phyloP scores from a whole-genome alignment of 2,888 invertebrate species.

The Melieria crassipennis region DNA sequence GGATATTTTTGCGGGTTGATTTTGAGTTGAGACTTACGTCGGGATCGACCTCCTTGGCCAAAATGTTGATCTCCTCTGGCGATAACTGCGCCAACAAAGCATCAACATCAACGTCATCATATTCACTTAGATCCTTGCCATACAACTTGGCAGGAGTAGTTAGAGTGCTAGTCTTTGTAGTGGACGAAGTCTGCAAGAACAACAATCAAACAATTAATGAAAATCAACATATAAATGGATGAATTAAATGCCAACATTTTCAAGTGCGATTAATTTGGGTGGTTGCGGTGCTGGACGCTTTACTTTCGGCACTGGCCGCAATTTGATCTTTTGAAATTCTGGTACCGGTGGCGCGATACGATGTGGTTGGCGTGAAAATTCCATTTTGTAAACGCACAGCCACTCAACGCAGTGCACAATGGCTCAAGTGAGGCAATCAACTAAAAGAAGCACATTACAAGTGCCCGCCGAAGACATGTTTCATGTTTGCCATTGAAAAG shows the following conservation, averaged over 20 bases:
- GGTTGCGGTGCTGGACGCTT: constrained; percentile 58
- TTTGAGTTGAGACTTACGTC: constrained; percentile 79
- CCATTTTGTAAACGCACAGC: not conserved
- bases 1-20: not conserved
- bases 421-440: not conserved
- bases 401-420: not conserved
- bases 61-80: constrained; percentile 94
- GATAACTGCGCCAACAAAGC: constrained; percentile 92
- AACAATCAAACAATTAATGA: constrained; percentile 16
- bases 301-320: constrained; percentile 55
- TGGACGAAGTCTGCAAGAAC: constrained; percentile 82
- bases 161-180: constrained; percentile 88
- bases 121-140: constrained; percentile 88
- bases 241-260: constrained; percentile 9
- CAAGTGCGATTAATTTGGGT: constrained; percentile 42
- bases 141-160: constrained; percentile 90
- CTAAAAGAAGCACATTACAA: not conserved
- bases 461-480: not conserved
- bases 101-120: constrained; percentile 96
- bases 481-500: constrained; percentile 29
- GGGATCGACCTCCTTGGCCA: constrained; percentile 99
- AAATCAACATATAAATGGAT: not conserved
- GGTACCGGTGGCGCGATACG: constrained; percentile 39
- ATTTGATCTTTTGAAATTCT: constrained; percentile 58
- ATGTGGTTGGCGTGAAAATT: not conserved